Evolutionary conservation across 2,797 vertebrate species (phyloP).

Genomic region (Brachyrhaphis roseni): DNA sequence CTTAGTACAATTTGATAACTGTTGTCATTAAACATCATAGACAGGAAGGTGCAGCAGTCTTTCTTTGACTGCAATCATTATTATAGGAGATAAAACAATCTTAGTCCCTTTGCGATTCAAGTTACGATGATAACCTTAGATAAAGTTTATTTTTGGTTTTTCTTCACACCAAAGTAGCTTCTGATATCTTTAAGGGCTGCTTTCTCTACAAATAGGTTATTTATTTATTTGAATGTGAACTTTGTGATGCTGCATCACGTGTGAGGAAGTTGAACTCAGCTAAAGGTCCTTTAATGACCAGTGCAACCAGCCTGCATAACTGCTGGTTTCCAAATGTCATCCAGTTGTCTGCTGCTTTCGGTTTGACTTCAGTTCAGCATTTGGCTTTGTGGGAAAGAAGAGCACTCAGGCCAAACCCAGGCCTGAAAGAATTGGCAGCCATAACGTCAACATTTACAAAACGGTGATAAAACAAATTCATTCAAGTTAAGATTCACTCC

Average conservation of each 20-base stretch:
- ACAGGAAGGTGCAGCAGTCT: too few species aligned
- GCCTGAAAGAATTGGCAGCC: conserved; percentile 56
- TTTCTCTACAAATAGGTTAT: not conserved
- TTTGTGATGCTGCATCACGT: conserved; percentile 43
- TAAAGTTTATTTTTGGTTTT: not conserved
- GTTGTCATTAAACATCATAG: too few species aligned
- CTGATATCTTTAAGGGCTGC: not conserved
- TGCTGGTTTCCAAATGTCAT: conserved; percentile 67
- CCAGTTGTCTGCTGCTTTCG: conserved; percentile 66
- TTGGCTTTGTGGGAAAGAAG: conserved; percentile 58
- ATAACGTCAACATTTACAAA: conserved; percentile 65
- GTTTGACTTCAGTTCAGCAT: conserved; percentile 64
- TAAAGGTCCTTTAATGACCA: conserved; percentile 48
- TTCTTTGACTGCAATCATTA: too few species aligned
- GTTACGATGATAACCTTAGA: too few species aligned
- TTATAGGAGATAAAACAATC: too few species aligned
- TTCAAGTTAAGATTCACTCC: conserved; percentile 44
- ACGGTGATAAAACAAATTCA: conserved; percentile 50
- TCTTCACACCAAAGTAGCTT: not conserved
- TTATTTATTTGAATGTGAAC: not conserved
- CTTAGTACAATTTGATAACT: too few species aligned
- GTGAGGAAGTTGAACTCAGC: conserved; percentile 48
- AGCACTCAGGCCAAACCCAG: conserved; percentile 50
- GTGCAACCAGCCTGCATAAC: conserved; percentile 44
- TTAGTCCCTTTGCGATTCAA: too few species aligned